Conservation (phyloP, 2,113 vertebrate species). For the Haplotaxodon microlepis region DNA sequence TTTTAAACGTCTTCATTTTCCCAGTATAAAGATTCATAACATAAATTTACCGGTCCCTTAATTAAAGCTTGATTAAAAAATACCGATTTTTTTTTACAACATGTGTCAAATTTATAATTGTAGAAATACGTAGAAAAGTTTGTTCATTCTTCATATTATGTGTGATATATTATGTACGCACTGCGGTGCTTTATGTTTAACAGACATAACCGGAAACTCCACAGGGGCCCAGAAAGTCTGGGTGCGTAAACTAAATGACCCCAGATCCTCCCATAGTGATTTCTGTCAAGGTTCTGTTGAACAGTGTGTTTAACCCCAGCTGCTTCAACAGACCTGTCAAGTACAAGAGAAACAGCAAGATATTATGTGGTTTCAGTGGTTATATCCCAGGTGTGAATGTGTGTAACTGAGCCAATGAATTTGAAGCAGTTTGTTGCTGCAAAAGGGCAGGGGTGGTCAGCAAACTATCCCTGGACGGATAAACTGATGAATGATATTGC, state of each 20-base stretch:
- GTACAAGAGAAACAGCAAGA: conserved; percentile 25
- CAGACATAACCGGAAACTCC: neutral
- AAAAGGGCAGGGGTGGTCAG: neutral
- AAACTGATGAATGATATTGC: conserved; percentile 10
- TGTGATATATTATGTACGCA: neutral
- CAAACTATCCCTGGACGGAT: conserved; percentile 6
- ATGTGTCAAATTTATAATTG: neutral
- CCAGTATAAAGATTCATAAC: neutral
- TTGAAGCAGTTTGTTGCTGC: conserved; percentile 11
- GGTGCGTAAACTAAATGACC: conserved; percentile 9
- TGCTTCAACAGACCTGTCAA: conserved; percentile 26
- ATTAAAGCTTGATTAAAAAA: neutral
- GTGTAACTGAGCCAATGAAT: conserved; percentile 41
- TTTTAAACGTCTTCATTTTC: neutral
- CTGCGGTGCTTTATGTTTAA: neutral
- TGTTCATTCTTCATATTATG: neutral
- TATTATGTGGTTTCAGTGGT: conserved; percentile 27
- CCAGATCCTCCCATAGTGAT: conserved; percentile 5
- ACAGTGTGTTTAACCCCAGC: conserved; percentile 35
- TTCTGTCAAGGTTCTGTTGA: conserved; percentile 45
- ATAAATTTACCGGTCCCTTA: neutral
- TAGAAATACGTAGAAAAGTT: neutral
- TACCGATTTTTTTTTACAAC: neutral
- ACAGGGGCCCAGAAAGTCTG: neutral
- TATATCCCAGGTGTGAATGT: conserved; percentile 29